Percentiles rank a stretch among this genome's conserved stretches.
Conservation (phyloP, 2,113 vertebrate genomes). For the Chiloscyllium plagiosum region DNA sequence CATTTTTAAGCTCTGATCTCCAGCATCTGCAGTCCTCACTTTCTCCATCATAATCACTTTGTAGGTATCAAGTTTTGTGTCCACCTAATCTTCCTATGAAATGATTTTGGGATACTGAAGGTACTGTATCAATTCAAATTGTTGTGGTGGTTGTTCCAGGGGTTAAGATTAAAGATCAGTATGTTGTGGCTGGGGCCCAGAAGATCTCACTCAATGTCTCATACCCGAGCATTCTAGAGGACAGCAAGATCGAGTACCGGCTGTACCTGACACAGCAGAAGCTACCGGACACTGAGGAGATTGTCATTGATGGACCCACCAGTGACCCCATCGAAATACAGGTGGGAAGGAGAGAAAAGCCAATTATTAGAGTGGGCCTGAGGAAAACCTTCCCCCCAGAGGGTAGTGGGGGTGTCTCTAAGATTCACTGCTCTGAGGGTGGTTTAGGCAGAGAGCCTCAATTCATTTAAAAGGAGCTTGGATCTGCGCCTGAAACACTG, state of each 20-base stretch:
- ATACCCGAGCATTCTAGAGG: slow-evolving; percentile 77
- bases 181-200: slow-evolving; percentile 68
- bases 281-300: slow-evolving; percentile 72
- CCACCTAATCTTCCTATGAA: not conserved
- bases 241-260: slow-evolving; percentile 62
- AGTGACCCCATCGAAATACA: slow-evolving; percentile 68
- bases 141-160: slow-evolving; percentile 53
- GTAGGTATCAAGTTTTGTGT: not conserved
- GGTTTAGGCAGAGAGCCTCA: too few relatives aligned
- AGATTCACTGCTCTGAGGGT: too few relatives aligned
- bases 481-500: too few relatives aligned
- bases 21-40: too few relatives aligned
- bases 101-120: not conserved
- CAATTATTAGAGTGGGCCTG: not conserved
- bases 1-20: too few relatives aligned
- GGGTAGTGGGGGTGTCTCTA: too few relatives aligned
- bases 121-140: slow-evolving; percentile 1
- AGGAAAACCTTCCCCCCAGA: too few relatives aligned
- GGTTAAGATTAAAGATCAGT: slow-evolving; percentile 60
- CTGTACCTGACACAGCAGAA: slow-evolving; percentile 69
- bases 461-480: too few relatives aligned
- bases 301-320: slow-evolving; percentile 66
- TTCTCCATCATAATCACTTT: not conserved
- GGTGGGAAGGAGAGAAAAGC: slow-evolving; percentile 49
- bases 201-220: slow-evolving; percentile 62